Evolutionary conservation across 2,888 invertebrate genomes (phyloP), one percentile per base, ranked within the genome.

Genomic region (Cerastis leucographa): DNA sequence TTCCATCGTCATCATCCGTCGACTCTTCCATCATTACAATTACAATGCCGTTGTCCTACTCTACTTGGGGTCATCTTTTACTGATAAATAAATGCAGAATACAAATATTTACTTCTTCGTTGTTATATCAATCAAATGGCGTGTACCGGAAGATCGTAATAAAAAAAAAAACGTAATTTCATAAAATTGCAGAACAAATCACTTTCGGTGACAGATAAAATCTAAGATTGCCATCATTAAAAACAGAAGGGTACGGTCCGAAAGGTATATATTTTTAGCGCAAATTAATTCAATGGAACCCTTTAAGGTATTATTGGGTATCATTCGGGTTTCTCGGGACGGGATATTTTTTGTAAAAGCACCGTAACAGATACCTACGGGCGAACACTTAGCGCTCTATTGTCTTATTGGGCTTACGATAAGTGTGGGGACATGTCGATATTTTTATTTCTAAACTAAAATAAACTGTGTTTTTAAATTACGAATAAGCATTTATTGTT

Each of bases 401-500:
- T 90, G 90, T 90, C 89, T 89, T 89, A 88, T 88, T 88, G 89
- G 87, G 85, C 73, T 88, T 81, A 86, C 74, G 44, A 61, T 46
- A 82, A 85, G 83, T 73, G 81, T 17, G 64, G 81, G 65, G 72
- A 66, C n/a, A 42, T 75, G 80, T 84, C 85, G 80, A 82, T 82
- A 19, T 5, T 42, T 29, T 0, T 25, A 12, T 67, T 66, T 42
- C 8, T 35, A 25, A 25, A 25, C 0, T 54, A 54, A 54, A 51
- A n/a, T 11, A 9, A 8, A 3, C 9, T 65, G 25, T 2, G 5
- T 25, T 44, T 19, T 44, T 11, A 42, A 25, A 1, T 25, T 44
- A 44, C 3, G 19, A 25, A 44, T 25, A 7, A 29, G 8, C 25
- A 29, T 29, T 66, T 44, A 11, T 14, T 40, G 12, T 19, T 51